Evolutionary conservation across 2,888 invertebrate genomes (phyloP), one percentile per base, ranked within the genome.

Genomic region (Apocheima hispidaria): DNA sequence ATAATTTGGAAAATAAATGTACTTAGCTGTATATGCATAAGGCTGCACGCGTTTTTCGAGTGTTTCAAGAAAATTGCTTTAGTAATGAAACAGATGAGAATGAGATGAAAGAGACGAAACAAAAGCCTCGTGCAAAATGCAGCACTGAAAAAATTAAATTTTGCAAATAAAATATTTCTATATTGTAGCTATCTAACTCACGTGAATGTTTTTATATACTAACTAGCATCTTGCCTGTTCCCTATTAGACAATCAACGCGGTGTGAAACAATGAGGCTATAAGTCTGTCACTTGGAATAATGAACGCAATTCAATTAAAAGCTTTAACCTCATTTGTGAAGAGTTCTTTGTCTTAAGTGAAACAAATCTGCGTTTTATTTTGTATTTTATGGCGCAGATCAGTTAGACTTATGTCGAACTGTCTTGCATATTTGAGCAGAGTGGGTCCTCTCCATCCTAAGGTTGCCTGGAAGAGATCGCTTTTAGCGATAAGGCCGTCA

Each of bases 211-310:
- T 46, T 33, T 48, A 21, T 46, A 49, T 60, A 41, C 35, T 41
- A 60, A 60, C 54, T 44, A 60, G 35, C 18, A 18, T 41, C 53
- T 53, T 53, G 53, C 18, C 38, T 23, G 49, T 60, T 41, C 35
- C 10, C 53, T 54, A 53, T 60, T 49, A 53, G 60, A 60, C 60
- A 60, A 54, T 49, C 43, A 54, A 18, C 23, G 18, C 20, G 35
- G 57, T 35, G 63, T 38, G 56, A 61, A 60, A 66, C 66, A 69
- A 67, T 62, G 55, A 51, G 65, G 52, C 38, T 60, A 59, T 69
- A 67, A 64, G 62, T 69, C 65, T 65, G 69, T 69, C 65, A 64
- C 61, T 60, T 53, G 49, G 48, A 38, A 52, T 63, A 61, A 61
- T 57, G 48, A 64, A 57, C 44, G 53, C 59, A 54, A 61, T 66